Evolutionary conservation across 1,140 invertebrate genomes (phyloP).

Genomic region (Paracyclopina nana): DNA sequence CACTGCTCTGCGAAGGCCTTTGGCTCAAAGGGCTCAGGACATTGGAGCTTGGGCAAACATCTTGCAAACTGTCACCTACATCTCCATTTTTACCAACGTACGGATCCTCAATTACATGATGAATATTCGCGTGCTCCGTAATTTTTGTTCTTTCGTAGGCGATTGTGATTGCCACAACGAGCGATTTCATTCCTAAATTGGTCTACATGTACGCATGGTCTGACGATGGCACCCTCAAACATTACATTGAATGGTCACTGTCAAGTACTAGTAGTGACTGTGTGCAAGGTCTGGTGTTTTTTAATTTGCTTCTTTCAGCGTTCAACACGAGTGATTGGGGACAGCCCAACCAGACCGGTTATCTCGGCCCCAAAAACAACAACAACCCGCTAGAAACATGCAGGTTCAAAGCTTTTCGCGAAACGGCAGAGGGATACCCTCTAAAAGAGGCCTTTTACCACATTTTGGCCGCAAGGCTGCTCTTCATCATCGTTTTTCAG

Average conservation of each 20-base stretch:
- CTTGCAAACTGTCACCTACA: constrained; percentile 52
- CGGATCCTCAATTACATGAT: constrained; percentile 28
- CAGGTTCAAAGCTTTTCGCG: constrained; percentile 57
- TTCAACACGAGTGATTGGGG: constrained; percentile 52
- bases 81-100: constrained; percentile 83
- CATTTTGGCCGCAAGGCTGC: constrained; percentile 63
- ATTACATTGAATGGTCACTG: constrained; percentile 63
- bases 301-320: no score
- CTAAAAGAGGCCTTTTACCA: constrained; percentile 66
- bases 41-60: constrained; percentile 86
- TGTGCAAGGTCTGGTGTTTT: no score
- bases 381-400: constrained; percentile 16
- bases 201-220: constrained; percentile 49
- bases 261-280: no score
- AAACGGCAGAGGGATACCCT: constrained; percentile 38
- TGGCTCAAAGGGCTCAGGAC: constrained; percentile 56
- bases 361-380: constrained; percentile 17
- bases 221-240: constrained; percentile 38
- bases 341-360: no score
- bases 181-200: constrained; percentile 80
- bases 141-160: constrained; percentile 43
- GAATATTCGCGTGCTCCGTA: no score
- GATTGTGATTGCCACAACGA: constrained; percentile 96
- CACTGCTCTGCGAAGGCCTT: constrained; percentile 35
- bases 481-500: constrained; percentile 84